Evolutionary conservation across 2,113 vertebrate genomes (phyloP).

Genomic region (Lycocorax pyrrhopterus): DNA sequence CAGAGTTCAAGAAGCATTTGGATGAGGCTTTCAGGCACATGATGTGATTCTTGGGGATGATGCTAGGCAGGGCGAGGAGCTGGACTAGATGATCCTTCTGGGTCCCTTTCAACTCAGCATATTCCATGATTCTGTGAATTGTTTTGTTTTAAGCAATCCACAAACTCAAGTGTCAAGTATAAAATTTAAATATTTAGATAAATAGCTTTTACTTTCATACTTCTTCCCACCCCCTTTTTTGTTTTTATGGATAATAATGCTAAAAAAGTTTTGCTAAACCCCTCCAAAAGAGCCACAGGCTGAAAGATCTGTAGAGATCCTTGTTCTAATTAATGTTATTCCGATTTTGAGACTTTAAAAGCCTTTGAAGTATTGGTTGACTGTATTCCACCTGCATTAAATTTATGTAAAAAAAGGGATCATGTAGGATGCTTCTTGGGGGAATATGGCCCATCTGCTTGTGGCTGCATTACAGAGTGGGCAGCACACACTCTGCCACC

Average conservation of each 20-base stretch:
- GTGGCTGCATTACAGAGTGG: neutral
- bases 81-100: fast-evolving
- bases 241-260: neutral
- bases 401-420: neutral
- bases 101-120: neutral
- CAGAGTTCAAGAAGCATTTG: neutral
- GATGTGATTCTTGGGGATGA: neutral
- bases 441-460: neutral
- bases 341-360: neutral
- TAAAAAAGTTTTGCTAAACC: neutral
- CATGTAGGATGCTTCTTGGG: neutral
- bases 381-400: neutral
- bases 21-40: neutral
- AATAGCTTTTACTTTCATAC: neutral
- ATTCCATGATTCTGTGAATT: neutral
- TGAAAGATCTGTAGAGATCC: neutral
- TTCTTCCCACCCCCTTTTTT: neutral
- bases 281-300: neutral
- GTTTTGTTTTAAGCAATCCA: neutral
- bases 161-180: neutral
- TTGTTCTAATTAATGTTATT: neutral
- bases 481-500: neutral
- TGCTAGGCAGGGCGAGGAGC: neutral
- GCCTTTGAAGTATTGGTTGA: neutral
- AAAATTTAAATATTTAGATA: neutral